These are phyloP conservation scores for Dendroctonus ponderosae DNA, from an alignment of 1,140 invertebrate genomes.

Conservation along the genomic window DNA sequence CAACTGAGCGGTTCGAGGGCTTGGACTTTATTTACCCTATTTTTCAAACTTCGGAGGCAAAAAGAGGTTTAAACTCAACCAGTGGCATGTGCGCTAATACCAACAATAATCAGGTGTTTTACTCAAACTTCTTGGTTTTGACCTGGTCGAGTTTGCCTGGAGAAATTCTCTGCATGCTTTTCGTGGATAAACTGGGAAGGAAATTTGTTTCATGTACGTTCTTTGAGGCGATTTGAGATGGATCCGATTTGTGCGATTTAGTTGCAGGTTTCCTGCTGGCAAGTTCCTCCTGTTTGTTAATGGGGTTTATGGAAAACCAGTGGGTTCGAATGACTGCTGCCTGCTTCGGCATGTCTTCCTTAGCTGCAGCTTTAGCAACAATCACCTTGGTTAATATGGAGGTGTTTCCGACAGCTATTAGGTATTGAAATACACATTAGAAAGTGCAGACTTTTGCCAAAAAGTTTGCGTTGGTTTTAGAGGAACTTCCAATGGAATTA, in stretches of 20 bases:
- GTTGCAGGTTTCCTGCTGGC: conserved; percentile 7
- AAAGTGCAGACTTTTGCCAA: neutral
- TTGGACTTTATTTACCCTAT: conserved; percentile 8
- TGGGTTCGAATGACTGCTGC: conserved; percentile 5
- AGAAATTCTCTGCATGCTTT: conserved; percentile 9
- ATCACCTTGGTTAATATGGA: conserved; percentile 26
- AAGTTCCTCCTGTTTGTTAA: conserved; percentile 13
- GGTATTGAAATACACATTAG: conserved; percentile 12
- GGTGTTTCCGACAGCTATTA: conserved; percentile 24
- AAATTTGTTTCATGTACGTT: conserved; percentile 15
- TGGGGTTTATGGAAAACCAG: conserved; percentile 15
- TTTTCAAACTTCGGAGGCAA: neutral
- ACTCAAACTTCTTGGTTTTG: conserved; percentile 11
- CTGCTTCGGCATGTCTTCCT: conserved; percentile 7
- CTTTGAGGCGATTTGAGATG: neutral
- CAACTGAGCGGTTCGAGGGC: neutral
- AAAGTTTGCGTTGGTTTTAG: conserved; percentile 3
- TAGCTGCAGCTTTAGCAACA: conserved; percentile 1
- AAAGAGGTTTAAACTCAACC: neutral
- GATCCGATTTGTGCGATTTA: conserved; percentile 2
- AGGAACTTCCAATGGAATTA: conserved; percentile 19
- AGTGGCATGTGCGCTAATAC: conserved; percentile 10
- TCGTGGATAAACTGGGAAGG: conserved; percentile 22
- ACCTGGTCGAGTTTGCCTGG: conserved; percentile 7
- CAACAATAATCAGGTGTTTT: conserved; percentile 12